A percentile compares a stretch with the other conserved stretches of the same genome.
Conservation (phyloP, 2,113 vertebrate genomes). For the Rhineura floridana region DNA sequence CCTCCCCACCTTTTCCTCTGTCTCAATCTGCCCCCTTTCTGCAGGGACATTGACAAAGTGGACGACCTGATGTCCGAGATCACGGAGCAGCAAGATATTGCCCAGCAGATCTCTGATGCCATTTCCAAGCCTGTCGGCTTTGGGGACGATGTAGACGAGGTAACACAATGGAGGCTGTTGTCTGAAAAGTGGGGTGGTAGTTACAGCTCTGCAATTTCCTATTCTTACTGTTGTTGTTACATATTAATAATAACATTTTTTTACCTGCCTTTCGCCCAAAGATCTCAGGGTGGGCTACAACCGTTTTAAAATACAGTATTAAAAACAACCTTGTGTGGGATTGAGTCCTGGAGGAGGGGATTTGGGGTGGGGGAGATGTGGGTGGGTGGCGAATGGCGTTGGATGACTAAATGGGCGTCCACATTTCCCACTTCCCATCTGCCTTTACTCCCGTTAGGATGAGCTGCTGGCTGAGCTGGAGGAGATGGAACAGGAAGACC, state of each 20-base stretch:
- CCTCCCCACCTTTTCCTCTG: too few relatives aligned
- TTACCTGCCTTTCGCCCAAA: too few relatives aligned
- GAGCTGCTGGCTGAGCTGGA: constrained; percentile 25
- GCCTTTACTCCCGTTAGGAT: not conserved
- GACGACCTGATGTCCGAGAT: constrained; percentile 33
- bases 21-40: not conserved
- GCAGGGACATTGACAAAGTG: constrained; percentile 33
- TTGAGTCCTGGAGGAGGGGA: not conserved
- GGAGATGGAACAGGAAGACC: constrained; percentile 24
- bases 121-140: constrained; percentile 29
- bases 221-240: too few relatives aligned
- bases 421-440: rapidly evolving
- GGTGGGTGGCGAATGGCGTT: not conserved
- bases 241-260: too few relatives aligned
- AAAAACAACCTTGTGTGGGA: too few relatives aligned
- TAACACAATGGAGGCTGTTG: not conserved
- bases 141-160: constrained; percentile 25
- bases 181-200: too few relatives aligned
- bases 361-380: not conserved
- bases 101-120: constrained; percentile 15
- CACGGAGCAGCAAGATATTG: constrained; percentile 23
- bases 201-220: too few relatives aligned
- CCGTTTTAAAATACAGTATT: too few relatives aligned
- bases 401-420: too few relatives aligned
- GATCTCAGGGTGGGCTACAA: too few relatives aligned